Evolutionary conservation across 2,797 vertebrate genomes (phyloP).

Genomic region (Lithobates sylvaticus): DNA sequence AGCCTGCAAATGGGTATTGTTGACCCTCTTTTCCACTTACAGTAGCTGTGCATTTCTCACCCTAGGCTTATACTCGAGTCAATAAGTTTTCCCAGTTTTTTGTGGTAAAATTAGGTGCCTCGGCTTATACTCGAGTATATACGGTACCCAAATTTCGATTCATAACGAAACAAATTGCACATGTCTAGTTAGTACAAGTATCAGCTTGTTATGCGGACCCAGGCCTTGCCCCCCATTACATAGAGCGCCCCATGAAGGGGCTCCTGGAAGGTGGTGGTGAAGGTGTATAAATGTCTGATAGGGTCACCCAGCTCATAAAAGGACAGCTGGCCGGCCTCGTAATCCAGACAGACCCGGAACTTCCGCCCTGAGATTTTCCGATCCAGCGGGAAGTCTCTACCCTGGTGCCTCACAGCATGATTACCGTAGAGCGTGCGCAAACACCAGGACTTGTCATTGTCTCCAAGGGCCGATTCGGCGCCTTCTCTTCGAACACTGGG

Average conservation of each 20-base stretch:
- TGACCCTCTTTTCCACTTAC: too few species aligned
- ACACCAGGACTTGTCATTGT: slow-evolving; percentile 10
- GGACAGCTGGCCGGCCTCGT: neutral
- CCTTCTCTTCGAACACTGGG: neutral
- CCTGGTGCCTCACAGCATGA: neutral
- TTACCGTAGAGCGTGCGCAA: neutral
- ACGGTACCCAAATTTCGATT: too few species aligned
- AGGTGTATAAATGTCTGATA: neutral
- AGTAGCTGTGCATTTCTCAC: too few species aligned
- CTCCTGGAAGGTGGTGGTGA: neutral
- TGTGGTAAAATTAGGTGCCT: too few species aligned
- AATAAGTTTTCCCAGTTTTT: too few species aligned
- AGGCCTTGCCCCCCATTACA: neutral
- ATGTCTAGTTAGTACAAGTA: too few species aligned
- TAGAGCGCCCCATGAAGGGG: neutral
- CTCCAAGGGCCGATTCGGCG: neutral
- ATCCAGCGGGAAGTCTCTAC: neutral
- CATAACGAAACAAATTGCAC: too few species aligned
- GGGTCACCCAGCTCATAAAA: neutral
- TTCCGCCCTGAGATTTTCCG: neutral
- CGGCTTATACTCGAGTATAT: too few species aligned
- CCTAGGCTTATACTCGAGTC: too few species aligned
- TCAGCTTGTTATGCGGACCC: neutral
- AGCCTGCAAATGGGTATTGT: too few species aligned
- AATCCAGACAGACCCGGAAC: neutral